Evolutionary conservation across 2,888 invertebrate species (phyloP).

Genomic region (Chrysina gloriosa): DNA sequence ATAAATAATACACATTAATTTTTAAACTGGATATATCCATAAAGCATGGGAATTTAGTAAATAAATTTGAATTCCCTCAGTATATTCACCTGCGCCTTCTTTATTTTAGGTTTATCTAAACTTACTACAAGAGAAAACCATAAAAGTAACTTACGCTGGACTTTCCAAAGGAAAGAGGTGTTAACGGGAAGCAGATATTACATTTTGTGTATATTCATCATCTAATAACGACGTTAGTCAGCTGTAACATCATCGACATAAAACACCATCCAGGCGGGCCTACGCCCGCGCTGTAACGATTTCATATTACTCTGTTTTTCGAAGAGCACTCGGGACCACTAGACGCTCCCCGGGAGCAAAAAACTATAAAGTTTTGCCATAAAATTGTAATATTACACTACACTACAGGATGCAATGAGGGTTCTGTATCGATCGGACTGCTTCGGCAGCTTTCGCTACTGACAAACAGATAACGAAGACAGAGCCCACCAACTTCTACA

Average conservation of each 20-base stretch:
- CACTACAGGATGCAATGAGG: constrained; percentile 40
- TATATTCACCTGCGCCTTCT: too few relatives aligned
- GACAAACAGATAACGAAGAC: not conserved
- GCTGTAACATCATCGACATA: not conserved
- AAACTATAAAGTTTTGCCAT: constrained; percentile 60
- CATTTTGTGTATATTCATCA: not conserved
- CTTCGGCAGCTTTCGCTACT: constrained; percentile 46
- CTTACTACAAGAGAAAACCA: too few relatives aligned
- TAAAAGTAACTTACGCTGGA: too few relatives aligned
- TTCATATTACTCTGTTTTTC: constrained; percentile 52
- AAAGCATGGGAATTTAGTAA: too few relatives aligned
- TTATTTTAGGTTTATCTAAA: too few relatives aligned
- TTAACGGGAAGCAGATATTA: not conserved
- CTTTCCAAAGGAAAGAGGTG: not conserved
- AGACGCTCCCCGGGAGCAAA: constrained; percentile 48
- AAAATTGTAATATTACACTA: constrained; percentile 59
- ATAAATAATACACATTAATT: too few relatives aligned
- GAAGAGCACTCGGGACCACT: constrained; percentile 42
- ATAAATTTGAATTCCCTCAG: too few relatives aligned
- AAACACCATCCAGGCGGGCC: constrained; percentile 11
- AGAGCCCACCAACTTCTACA: not conserved
- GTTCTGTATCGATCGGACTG: constrained; percentile 51
- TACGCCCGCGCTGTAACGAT: constrained; percentile 50
- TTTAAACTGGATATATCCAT: too few relatives aligned
- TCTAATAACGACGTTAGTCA: constrained; percentile 8